phyloP scores from a whole-genome alignment of 2,888 invertebrate species.

The Dasysyrphus albostriatus region DNA sequence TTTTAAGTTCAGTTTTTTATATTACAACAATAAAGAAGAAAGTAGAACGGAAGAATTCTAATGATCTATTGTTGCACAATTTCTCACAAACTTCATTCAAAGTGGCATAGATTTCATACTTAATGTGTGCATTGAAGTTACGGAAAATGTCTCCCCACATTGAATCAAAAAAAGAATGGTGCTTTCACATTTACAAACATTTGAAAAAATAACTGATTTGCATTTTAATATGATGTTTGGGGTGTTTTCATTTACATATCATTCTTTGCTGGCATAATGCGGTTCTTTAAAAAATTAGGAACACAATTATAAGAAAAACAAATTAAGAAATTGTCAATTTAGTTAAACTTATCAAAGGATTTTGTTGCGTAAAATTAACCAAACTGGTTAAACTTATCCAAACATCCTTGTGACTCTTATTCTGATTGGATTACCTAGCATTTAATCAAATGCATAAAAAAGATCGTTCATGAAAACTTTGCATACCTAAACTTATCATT shows the following conservation, averaged over 20 bases:
- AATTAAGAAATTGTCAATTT: background rate
- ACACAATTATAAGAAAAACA: too few relatives aligned
- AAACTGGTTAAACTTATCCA: too few relatives aligned
- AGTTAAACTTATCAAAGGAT: too few relatives aligned
- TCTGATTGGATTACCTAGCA: too few relatives aligned
- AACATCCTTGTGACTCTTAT: too few relatives aligned
- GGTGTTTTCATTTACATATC: background rate
- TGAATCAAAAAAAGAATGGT: conserved; percentile 4
- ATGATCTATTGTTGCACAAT: conserved; percentile 56
- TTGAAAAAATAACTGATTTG: background rate
- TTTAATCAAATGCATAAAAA: too few relatives aligned
- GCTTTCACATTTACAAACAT: background rate
- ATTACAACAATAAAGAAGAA: conserved; percentile 33
- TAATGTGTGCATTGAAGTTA: conserved; percentile 14
- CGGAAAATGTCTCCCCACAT: conserved; percentile 9
- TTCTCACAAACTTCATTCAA: conserved; percentile 54
- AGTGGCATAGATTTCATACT: conserved; percentile 45
- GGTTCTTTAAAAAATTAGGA: too few relatives aligned
- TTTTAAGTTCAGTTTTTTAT: conserved; percentile 4
- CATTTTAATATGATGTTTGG: background rate
- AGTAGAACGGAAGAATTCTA: conserved; percentile 60
- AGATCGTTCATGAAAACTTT: too few relatives aligned
- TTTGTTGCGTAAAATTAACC: too few relatives aligned
- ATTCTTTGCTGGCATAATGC: too few relatives aligned
- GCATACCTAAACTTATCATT: too few relatives aligned